A percentile compares a stretch with the other conserved stretches of the same genome.
Conservation (phyloP, 30 jellyfish, hydroid and myxozoan genomes). For the Phacellophora camtschatica region DNA sequence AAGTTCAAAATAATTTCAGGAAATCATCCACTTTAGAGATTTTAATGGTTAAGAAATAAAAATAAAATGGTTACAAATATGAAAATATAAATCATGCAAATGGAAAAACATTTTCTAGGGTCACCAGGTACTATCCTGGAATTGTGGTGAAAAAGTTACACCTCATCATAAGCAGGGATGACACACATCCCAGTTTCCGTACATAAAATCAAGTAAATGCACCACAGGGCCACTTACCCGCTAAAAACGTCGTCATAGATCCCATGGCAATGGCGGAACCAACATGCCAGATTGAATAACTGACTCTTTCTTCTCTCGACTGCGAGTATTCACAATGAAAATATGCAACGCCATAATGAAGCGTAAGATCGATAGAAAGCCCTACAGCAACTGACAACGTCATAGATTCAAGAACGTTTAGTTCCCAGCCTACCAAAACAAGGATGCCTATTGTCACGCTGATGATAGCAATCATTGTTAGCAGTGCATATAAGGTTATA, state of each 20-base stretch:
- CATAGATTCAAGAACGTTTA: constrained; percentile 81
- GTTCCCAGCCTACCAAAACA: constrained; percentile 79
- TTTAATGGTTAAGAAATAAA: no score
- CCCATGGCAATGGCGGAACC: constrained; percentile 97
- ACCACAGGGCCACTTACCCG: no score
- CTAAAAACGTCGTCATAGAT: constrained; percentile 76
- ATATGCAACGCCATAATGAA: constrained; percentile 87
- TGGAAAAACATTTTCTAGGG: no score
- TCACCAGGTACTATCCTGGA: no score
- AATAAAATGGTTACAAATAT: no score
- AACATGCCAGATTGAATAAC: constrained; percentile 56
- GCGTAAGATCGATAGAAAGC: constrained; percentile 74
- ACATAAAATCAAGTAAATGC: no score
- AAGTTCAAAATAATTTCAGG: no score
- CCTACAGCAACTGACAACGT: constrained; percentile 86
- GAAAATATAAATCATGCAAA: no score
- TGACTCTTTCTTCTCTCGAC: constrained; percentile 44
- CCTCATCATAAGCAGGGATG: no score
- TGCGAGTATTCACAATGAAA: constrained; percentile 10
- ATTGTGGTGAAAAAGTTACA: no score
- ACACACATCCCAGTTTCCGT: no score
- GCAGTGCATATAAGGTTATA: constrained; percentile 53
- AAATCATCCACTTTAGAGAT: no score
- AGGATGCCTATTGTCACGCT: constrained; percentile 72
- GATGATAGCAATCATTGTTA: constrained; percentile 64